A percentile compares a stretch with the other conserved stretches of the same genome.
Evolutionary conservation across 2,113 vertebrate species (phyloP).

Genomic region (Odocoileus hemionus): DNA sequence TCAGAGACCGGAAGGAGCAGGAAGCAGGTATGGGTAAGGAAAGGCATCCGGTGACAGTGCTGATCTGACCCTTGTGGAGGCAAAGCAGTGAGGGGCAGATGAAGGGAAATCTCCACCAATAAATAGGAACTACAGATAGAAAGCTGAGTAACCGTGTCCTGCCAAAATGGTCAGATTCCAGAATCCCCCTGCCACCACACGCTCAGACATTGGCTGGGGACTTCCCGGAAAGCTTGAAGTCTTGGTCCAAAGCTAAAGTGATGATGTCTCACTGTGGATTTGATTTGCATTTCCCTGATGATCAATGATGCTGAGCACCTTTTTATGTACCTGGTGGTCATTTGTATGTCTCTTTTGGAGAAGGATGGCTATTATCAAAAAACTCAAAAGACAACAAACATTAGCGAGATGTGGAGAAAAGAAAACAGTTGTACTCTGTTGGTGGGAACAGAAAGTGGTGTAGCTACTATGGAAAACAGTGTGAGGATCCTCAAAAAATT

Average conservation of each 20-base stretch:
- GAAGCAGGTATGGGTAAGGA: background rate
- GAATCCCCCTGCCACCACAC: fast-evolving
- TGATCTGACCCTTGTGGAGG: background rate
- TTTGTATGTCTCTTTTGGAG: background rate
- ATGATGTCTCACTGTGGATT: background rate
- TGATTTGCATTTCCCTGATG: background rate
- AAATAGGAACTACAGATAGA: background rate
- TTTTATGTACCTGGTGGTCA: background rate
- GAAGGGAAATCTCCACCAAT: background rate
- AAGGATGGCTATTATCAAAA: background rate
- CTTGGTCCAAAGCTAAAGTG: background rate
- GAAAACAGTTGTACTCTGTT: background rate
- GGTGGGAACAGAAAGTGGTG: background rate
- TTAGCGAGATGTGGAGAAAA: background rate
- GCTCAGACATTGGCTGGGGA: background rate
- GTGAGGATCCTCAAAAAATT: background rate
- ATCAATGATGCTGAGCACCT: background rate
- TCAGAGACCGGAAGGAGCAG: background rate
- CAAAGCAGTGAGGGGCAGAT: background rate
- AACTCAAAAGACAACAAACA: background rate
- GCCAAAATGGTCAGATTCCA: background rate
- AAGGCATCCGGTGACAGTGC: no score
- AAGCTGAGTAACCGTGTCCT: background rate
- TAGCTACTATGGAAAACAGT: background rate
- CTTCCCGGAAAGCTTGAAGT: background rate